Evolutionary conservation across 2,113 vertebrate species (phyloP), one percentile per base, ranked within the genome.

Genomic region (Albula goreensis): DNA sequence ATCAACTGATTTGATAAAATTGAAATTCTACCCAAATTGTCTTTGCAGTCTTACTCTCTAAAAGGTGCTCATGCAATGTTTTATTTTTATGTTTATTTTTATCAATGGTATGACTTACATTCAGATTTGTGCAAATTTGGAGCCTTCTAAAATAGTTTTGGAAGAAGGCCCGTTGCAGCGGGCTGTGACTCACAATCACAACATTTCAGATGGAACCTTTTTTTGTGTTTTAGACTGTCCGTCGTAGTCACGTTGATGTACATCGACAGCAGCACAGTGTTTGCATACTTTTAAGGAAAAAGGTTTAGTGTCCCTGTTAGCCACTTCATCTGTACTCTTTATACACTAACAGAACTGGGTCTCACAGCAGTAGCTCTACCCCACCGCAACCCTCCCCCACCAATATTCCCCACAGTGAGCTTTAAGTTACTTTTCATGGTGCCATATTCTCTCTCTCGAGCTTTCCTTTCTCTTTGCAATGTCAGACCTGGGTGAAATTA

Each of bases 241-340:
- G 31, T 50, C 60, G 3, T 66, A 66, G 60, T 66, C 22, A 4
- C 12, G 7, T 66, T 13, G 12, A 60, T 60, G 57, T 66, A 66
- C 60, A 22, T 66, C 3, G 60, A 66, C 17, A 19, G 60, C 60
- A 66, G 22, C 60, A 3, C 60, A 66, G 60, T 19, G 60, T 19
- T 66, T 66, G 60, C 22, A 19, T 66, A 66, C 6, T 66, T 66
- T 66, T 66, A 19, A 66, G 22, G 15, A 66, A 50, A 84, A 84
- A 84, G 77, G 82, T 87, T 80, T 80, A 84, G 50, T 87, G 86
- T 87, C 86, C 82, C 77, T 86, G 52, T 57, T 41, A 41, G 31
- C 31, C 31, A 41, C 31, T 50, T 82, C 57, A 78, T 78, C 70
- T 78, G 82, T 83, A 50, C 6, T 50, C 41, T n/a, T 49, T n/a